Conservation (phyloP, 2,888 invertebrate genomes). For the Tetropium fuscum region DNA sequence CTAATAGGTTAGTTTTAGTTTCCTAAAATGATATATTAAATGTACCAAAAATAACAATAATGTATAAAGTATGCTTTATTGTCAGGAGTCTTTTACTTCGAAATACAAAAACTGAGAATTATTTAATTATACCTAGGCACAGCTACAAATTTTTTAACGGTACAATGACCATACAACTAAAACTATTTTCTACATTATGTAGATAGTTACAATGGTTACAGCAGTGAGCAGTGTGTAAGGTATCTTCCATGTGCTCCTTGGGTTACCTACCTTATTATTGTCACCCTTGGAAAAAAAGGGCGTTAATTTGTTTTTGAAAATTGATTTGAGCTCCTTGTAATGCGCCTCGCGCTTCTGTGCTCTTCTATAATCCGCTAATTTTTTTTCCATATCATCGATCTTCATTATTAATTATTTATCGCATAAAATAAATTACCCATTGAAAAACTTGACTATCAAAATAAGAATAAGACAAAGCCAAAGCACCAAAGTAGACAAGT, state of each 20-base stretch:
- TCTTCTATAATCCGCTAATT: conserved; percentile 14
- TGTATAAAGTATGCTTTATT: too few species aligned
- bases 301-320: not conserved
- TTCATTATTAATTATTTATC: conserved; percentile 3
- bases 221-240: not conserved
- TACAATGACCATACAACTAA: too few species aligned
- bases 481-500: too few species aligned
- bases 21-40: conserved; percentile 4
- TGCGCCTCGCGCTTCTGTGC: not conserved
- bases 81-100: too few species aligned
- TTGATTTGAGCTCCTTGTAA: not conserved
- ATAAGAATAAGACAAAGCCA: too few species aligned
- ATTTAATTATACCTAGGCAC: too few species aligned
- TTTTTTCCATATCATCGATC: conserved; percentile 12
- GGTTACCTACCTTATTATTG: not conserved
- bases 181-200: too few species aligned
- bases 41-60: not conserved
- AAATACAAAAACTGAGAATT: too few species aligned
- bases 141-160: too few species aligned
- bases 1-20: not conserved
- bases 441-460: too few species aligned
- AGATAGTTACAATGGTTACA: not conserved
- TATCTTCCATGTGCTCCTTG: not conserved
- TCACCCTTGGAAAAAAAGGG: conserved; percentile 5
- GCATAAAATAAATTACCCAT: too few species aligned